A percentile compares a stretch with the other conserved stretches of the same genome.
phyloP scores from a whole-genome alignment of 2,797 vertebrate species.

The Kryptolebias ocellatus region DNA sequence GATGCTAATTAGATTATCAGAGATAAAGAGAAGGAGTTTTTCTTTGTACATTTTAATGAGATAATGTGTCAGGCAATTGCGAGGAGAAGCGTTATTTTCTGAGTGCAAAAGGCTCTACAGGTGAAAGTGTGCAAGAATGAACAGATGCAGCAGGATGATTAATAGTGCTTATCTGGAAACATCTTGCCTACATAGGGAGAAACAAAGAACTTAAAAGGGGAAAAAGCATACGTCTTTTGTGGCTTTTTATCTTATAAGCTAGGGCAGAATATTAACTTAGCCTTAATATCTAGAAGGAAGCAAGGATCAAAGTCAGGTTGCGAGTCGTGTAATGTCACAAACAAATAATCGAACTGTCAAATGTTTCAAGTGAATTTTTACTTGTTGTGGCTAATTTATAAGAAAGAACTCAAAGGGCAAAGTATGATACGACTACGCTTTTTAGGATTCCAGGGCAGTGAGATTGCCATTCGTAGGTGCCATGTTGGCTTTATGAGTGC shows the following conservation, averaged over 20 bases:
- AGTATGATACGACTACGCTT: too few species aligned
- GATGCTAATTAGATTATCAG: conserved; percentile 90
- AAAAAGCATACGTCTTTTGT: conserved; percentile 43
- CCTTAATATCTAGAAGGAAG: neutral
- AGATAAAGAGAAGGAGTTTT: conserved; percentile 88
- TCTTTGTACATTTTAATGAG: conserved; percentile 90
- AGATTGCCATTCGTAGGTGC: too few species aligned
- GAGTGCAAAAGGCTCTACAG: conserved; percentile 75
- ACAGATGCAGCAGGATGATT: conserved; percentile 82
- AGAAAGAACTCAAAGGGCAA: too few species aligned
- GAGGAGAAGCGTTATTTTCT: conserved; percentile 71
- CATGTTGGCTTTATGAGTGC: too few species aligned
- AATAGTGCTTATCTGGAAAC: conserved; percentile 78
- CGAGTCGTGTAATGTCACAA: neutral
- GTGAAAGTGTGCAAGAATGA: conserved; percentile 78
- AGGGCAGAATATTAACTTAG: neutral
- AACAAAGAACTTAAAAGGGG: conserved; percentile 57
- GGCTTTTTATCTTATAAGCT: conserved; percentile 32
- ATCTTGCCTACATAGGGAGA: conserved; percentile 79
- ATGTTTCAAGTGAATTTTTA: too few species aligned
- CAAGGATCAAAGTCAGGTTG: neutral
- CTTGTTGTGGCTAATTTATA: too few species aligned
- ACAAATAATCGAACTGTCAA: neutral
- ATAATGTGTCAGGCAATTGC: conserved; percentile 85
- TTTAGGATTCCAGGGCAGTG: too few species aligned